These are phyloP conservation scores for Balanococcus diminutus DNA, from an alignment of 2,888 invertebrate genomes.

Conservation along the genomic window DNA sequence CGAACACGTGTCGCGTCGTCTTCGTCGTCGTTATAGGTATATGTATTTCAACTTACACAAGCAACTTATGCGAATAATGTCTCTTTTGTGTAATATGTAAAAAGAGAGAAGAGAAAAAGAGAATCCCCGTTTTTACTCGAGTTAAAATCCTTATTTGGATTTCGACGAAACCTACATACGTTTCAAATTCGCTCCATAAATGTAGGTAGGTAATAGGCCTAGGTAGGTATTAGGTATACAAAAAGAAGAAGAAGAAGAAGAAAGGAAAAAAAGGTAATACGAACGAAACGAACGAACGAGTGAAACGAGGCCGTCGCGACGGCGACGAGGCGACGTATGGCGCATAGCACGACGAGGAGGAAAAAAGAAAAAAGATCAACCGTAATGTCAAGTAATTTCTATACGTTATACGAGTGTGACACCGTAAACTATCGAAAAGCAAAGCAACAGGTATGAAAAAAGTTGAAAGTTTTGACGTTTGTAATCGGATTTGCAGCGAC, in stretches of 20 bases:
- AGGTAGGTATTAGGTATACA: too few species aligned
- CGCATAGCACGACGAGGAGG: neutral
- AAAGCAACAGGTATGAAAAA: neutral
- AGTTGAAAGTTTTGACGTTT: constrained; percentile 9
- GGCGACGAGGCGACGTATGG: too few species aligned
- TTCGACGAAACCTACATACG: neutral
- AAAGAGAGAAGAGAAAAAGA: too few species aligned
- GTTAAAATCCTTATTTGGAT: neutral
- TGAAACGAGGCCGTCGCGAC: too few species aligned
- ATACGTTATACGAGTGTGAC: neutral
- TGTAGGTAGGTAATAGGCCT: too few species aligned
- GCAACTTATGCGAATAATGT: neutral
- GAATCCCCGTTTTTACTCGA: neutral
- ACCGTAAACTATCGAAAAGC: neutral
- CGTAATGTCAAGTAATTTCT: neutral
- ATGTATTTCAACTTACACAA: neutral
- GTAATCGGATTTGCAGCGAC: neutral
- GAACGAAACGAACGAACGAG: too few species aligned
- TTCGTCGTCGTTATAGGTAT: neutral
- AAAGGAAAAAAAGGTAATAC: too few species aligned
- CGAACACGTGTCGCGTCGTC: neutral
- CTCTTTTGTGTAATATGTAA: neutral
- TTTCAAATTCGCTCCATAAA: neutral
- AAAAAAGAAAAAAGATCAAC: neutral
- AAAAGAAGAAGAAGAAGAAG: neutral